Base-by-base conservation (phyloP, 2,888 invertebrate species). In the Brenthis hecate region DNA sequence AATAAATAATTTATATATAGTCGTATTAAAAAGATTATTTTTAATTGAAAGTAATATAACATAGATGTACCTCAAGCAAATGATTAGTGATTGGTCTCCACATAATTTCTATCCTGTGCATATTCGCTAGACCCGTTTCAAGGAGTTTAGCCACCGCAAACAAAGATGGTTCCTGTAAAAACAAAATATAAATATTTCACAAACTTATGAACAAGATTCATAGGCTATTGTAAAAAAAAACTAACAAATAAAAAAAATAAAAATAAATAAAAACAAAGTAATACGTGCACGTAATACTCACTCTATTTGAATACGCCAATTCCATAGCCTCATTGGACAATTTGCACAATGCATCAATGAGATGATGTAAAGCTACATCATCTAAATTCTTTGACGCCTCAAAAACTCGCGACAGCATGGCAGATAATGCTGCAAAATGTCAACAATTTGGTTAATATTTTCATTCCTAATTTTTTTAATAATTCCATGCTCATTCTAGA, bases 121-220 rank as follows among this genome's bases (percentile, higher is more conserved):
- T 95, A 88, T 99, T 99, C 0, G 98, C 98, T 70, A 99, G 87
- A 0, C 98, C 99, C 0, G 98, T 99, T 92, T 99, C 99, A n/a
- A 99, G 93, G n/a, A 99, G 92, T 87, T 99, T 99, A 3, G 99
- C 99, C 3, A 99, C 98, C 3, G 99, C 99, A 89, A 99, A 99
- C 67, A 99, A 87, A 0, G 99, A 99, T 0, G 99, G 99, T 83
- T 99, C 99, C 96, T 97, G 80, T 6, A 83, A 86, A 13, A 32
- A 51, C 36, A 5, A 19, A 19, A 61, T n/a, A 32, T 36, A 51
- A 2, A 32, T 11, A 28, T 28, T 28, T 28, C 4, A 4, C 4
- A 28, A 28, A 28, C 28, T 28, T 28, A 28, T 3, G 4, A 28
- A 28, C 28, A 28, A 28, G 4, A 43, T 1, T 36, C 11, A 43